These are phyloP conservation scores for Phrynocephalus guinanensis DNA, from an alignment of 2,797 vertebrate genomes.

Conservation along the genomic window DNA sequence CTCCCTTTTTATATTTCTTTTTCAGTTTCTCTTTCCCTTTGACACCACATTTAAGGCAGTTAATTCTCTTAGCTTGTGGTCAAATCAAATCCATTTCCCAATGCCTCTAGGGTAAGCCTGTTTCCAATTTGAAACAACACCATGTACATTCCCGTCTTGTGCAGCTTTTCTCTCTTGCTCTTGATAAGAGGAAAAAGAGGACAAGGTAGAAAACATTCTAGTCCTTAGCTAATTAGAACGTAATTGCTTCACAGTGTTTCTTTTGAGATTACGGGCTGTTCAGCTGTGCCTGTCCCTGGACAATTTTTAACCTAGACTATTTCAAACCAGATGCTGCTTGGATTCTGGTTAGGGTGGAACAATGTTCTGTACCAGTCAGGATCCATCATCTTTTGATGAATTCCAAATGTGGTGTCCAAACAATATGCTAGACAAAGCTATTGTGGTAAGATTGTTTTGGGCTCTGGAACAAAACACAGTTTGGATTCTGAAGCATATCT, in stretches of 20 bases:
- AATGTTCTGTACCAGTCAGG: background rate
- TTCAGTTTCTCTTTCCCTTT: background rate
- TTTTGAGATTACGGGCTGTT: background rate
- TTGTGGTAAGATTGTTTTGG: background rate
- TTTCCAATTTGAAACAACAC: background rate
- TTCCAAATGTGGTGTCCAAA: background rate
- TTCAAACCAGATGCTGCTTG: slow-evolving; percentile 2
- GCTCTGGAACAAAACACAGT: background rate
- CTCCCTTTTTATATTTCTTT: no score
- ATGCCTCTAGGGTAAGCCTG: background rate
- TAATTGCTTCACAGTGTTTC: background rate
- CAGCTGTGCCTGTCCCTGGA: background rate
- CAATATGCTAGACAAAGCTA: background rate
- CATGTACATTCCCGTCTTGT: background rate
- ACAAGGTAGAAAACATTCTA: background rate
- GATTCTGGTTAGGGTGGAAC: no score
- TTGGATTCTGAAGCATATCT: background rate
- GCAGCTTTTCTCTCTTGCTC: background rate
- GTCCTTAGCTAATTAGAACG: background rate
- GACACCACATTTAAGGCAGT: background rate
- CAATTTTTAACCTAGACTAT: background rate
- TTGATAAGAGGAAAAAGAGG: background rate
- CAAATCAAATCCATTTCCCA: background rate
- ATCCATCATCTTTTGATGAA: background rate
- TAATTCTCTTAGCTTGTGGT: background rate